Evolutionary conservation across 2,888 invertebrate genomes (phyloP).

Genomic region (Melikaiella ostensackeni): DNA sequence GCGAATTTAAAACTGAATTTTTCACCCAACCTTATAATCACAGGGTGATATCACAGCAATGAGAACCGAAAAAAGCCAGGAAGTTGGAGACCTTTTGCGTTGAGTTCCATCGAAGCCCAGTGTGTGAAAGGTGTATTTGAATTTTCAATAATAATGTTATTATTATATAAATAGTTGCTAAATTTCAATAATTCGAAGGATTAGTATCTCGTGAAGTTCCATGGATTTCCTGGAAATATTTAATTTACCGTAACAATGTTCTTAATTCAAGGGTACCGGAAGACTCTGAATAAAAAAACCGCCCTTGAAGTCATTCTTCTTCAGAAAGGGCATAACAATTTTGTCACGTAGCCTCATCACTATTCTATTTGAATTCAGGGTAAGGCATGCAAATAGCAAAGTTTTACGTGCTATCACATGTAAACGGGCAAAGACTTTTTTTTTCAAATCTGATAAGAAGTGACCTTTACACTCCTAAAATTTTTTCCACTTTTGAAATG

Average conservation of each 20-base stretch:
- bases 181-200: background rate
- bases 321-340: background rate
- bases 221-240: background rate
- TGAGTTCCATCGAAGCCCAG: too few species aligned
- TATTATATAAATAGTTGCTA: background rate
- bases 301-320: slow-evolving; percentile 22
- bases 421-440: background rate
- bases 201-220: background rate
- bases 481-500: too few species aligned
- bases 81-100: too few species aligned
- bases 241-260: background rate
- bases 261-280: background rate
- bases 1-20: too few species aligned
- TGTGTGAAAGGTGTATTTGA: too few species aligned
- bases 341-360: slow-evolving; percentile 4
- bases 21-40: too few species aligned
- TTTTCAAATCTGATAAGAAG: background rate
- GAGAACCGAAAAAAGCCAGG: too few species aligned
- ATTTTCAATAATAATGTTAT: background rate
- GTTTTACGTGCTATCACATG: slow-evolving; percentile 9
- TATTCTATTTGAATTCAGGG: slow-evolving; percentile 18
- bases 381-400: slow-evolving; percentile 14
- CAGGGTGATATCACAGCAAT: too few species aligned
- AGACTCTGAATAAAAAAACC: slow-evolving; percentile 8
- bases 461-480: background rate